phyloP scores from a whole-genome alignment of 2,888 invertebrate genomes.

The Drosophila fungiperda region DNA sequence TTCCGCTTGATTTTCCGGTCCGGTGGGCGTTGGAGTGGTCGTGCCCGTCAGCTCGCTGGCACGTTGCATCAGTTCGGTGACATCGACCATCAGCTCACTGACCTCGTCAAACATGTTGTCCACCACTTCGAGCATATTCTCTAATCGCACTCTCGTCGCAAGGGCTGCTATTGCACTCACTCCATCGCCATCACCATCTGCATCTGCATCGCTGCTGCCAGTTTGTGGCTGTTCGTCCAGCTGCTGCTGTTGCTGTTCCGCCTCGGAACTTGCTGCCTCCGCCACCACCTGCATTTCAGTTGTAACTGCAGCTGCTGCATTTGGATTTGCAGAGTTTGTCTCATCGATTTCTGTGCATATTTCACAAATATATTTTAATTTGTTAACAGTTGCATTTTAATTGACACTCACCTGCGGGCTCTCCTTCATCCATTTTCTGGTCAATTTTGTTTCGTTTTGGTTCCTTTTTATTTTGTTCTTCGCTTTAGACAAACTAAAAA shows the following conservation, averaged over 20 bases:
- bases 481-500: not conserved
- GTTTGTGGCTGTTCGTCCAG: not conserved
- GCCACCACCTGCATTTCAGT: conserved; percentile 23
- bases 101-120: conserved; percentile 52
- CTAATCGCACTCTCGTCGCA: conserved; percentile 30
- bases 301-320: conserved; percentile 10
- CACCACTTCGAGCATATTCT: conserved; percentile 48
- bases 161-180: conserved; percentile 23
- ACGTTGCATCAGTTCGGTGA: conserved; percentile 41
- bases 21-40: not conserved
- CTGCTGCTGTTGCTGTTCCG: not conserved
- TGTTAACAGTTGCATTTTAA: not conserved
- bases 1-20: not conserved
- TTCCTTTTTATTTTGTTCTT: not conserved
- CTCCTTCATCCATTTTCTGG: conserved; percentile 66
- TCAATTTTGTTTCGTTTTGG: conserved; percentile 7
- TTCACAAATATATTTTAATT: not conserved
- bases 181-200: conserved; percentile 7
- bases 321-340: conserved; percentile 18
- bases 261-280: not conserved
- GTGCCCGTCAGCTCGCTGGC: conserved; percentile 23
- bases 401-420: conserved; percentile 49
- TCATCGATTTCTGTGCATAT: conserved; percentile 58
- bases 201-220: not conserved
- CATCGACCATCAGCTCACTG: conserved; percentile 47